Conservation (phyloP, 2,797 vertebrate species). For the Thaleichthys pacificus region DNA sequence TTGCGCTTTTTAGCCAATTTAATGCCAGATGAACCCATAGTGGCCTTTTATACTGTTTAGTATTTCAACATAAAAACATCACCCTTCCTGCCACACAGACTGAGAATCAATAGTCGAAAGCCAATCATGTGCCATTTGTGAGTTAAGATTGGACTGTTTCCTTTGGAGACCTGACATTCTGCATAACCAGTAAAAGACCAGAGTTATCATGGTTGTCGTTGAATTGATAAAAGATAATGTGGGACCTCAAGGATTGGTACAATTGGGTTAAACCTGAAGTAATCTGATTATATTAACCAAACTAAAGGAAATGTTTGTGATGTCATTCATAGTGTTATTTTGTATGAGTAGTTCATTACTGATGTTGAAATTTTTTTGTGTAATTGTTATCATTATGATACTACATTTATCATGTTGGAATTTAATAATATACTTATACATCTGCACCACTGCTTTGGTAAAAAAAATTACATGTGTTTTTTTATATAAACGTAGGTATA, state of each 20-base stretch:
- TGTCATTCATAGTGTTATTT: conserved; percentile 66
- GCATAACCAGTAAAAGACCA: background rate
- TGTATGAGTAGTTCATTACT: conserved; percentile 64
- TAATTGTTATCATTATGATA: conserved; percentile 51
- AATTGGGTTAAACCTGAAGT: conserved; percentile 49
- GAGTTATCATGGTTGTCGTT: background rate
- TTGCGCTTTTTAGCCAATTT: conserved; percentile 66
- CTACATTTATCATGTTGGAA: conserved; percentile 27
- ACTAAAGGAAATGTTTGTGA: conserved; percentile 68
- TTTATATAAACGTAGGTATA: conserved; percentile 39
- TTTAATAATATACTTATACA: conserved; percentile 63
- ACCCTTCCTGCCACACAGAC: conserved; percentile 12
- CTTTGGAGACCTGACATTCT: background rate
- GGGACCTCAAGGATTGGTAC: background rate
- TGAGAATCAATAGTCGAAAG: conserved; percentile 49
- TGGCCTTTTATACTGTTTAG: conserved; percentile 35
- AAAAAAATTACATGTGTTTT: conserved; percentile 28
- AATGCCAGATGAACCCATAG: conserved; percentile 51
- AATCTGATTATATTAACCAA: conserved; percentile 75
- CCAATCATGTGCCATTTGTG: conserved; percentile 69
- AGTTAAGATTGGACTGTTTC: conserved; percentile 23
- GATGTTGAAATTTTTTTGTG: conserved; percentile 61
- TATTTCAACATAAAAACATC: conserved; percentile 3
- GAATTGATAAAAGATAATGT: background rate
- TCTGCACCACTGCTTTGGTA: conserved; percentile 70